Conservation (phyloP, 2,888 invertebrate genomes). For the Scrobipalpa atriplicella region DNA sequence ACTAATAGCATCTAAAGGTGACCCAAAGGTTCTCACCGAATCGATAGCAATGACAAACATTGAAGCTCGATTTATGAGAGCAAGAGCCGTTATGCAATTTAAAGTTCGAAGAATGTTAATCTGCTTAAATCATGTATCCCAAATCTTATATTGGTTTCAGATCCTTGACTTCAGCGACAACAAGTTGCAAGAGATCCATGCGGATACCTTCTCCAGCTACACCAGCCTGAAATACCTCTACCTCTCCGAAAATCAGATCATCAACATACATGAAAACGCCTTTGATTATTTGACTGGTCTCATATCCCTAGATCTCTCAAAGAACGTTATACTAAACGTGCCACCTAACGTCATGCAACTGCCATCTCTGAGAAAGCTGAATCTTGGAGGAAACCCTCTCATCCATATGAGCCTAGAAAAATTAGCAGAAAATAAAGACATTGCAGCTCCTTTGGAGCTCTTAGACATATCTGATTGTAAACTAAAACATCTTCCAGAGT, state of each 20-base stretch:
- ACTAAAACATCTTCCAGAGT: slow-evolving; percentile 81
- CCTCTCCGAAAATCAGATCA: slow-evolving; percentile 82
- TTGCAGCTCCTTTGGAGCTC: slow-evolving; percentile 81
- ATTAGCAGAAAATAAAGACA: slow-evolving; percentile 74
- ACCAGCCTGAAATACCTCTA: slow-evolving; percentile 80
- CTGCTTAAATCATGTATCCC: neutral
- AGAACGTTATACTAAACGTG: slow-evolving; percentile 77
- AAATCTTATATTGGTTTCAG: slow-evolving; percentile 58
- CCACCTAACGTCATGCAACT: slow-evolving; percentile 80
- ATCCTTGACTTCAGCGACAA: slow-evolving; percentile 83
- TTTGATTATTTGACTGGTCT: slow-evolving; percentile 75
- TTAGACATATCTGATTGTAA: slow-evolving; percentile 84
- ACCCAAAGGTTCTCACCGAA: too few species aligned
- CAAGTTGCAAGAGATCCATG: slow-evolving; percentile 75
- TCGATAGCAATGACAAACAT: too few species aligned
- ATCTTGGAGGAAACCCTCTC: slow-evolving; percentile 80
- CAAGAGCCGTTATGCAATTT: too few species aligned
- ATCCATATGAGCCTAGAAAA: slow-evolving; percentile 63
- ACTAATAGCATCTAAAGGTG: too few species aligned
- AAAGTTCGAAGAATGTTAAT: too few species aligned
- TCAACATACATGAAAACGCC: slow-evolving; percentile 78
- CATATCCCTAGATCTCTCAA: slow-evolving; percentile 81
- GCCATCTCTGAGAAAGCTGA: slow-evolving; percentile 84
- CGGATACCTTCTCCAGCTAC: slow-evolving; percentile 76
- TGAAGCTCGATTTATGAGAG: too few species aligned